phyloP scores from a whole-genome alignment of 2,113 vertebrate genomes.

The Hepsetus odoe region DNA sequence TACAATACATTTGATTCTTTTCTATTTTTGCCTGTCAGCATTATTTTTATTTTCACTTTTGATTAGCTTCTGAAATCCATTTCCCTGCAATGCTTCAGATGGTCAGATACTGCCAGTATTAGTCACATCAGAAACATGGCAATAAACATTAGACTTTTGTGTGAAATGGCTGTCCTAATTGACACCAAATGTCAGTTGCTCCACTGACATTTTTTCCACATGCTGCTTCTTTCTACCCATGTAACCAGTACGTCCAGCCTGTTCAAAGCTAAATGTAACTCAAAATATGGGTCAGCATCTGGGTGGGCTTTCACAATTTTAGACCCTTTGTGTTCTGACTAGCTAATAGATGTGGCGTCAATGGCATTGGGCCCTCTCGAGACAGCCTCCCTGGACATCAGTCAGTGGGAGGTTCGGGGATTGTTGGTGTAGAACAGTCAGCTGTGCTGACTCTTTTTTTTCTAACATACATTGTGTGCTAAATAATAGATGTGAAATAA shows the following conservation, averaged over 20 bases:
- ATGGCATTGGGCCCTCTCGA: background rate
- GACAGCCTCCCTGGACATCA: conserved; percentile 7
- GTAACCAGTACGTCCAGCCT: conserved; percentile 15
- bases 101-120: background rate
- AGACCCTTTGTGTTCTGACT: background rate
- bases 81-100: background rate
- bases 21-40: background rate
- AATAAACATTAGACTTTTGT: conserved; percentile 5
- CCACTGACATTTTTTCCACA: background rate
- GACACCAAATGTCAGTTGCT: background rate
- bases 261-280: conserved; percentile 20
- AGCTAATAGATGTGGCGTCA: conserved; percentile 7
- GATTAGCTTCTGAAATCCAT: background rate
- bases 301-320: conserved; percentile 10
- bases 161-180: background rate
- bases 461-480: background rate
- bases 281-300: conserved; percentile 43
- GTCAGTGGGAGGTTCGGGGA: background rate
- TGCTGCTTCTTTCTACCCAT: background rate
- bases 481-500: background rate
- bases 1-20: background rate
- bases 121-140: background rate
- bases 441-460: background rate
- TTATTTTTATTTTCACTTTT: background rate
- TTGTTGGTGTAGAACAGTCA: background rate